Conservation (phyloP, 2,888 invertebrate species). For the Eristalis pertinax region DNA sequence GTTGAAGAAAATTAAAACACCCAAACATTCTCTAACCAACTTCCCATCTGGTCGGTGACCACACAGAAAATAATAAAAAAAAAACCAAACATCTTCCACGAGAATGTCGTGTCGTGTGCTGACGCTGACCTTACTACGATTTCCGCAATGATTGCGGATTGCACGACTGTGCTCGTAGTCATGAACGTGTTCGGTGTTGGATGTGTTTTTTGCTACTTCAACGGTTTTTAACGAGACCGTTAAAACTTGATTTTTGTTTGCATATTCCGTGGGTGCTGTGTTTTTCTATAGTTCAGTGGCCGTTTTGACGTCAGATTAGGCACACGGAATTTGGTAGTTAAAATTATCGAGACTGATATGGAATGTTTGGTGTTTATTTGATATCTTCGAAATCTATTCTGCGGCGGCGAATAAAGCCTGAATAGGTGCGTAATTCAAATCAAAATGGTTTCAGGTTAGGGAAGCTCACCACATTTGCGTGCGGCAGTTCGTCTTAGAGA, state of each 20-base stretch:
- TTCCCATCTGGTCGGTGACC: not conserved
- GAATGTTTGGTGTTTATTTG: too few species aligned
- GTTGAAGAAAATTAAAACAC: too few species aligned
- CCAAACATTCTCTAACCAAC: too few species aligned
- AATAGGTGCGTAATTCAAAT: too few species aligned
- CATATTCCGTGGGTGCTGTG: not conserved
- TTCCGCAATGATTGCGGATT: not conserved
- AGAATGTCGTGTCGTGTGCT: not conserved
- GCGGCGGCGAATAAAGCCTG: too few species aligned
- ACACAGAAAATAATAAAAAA: too few species aligned
- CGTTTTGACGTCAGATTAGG: not conserved
- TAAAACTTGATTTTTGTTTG: not conserved
- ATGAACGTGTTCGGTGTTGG: not conserved
- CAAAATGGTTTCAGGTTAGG: too few species aligned
- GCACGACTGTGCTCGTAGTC: not conserved
- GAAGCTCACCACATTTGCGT: too few species aligned
- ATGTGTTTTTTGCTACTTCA: not conserved
- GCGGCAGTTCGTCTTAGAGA: too few species aligned
- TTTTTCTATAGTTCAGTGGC: not conserved
- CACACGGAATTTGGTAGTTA: not conserved
- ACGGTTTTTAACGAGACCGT: not conserved
- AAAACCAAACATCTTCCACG: not conserved
- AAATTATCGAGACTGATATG: too few species aligned
- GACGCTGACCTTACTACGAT: not conserved
- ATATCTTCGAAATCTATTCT: too few species aligned